Percentiles rank a stretch among this genome's conserved stretches.
phyloP scores from a whole-genome alignment of 2,113 vertebrate genomes.

The Vimba vimba region DNA sequence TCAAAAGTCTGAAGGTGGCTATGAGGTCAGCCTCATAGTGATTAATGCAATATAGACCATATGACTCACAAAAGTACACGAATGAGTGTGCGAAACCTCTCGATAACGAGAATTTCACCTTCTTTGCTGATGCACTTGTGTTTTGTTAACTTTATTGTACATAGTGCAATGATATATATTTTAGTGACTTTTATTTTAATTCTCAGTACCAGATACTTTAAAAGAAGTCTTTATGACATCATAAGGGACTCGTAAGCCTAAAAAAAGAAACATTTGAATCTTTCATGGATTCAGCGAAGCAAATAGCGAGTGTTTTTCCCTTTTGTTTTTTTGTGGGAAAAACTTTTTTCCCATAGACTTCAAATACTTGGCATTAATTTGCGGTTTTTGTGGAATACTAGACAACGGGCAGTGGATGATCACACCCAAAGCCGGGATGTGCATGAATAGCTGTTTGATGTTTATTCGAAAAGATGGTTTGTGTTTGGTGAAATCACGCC shows the following conservation, averaged over 20 bases:
- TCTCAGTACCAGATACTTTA: not conserved
- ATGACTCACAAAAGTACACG: slow-evolving; percentile 6
- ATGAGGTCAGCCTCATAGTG: not conserved
- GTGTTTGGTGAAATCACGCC: not conserved
- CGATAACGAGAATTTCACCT: not conserved
- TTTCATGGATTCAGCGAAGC: not conserved
- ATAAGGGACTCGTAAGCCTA: not conserved
- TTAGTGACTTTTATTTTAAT: slow-evolving; percentile 6
- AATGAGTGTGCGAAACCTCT: not conserved
- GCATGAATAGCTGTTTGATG: not conserved
- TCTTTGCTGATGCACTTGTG: not conserved
- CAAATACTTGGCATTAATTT: not conserved
- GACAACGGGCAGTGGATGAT: not conserved
- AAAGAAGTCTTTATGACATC: not conserved
- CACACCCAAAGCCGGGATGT: not conserved
- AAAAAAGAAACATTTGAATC: not conserved
- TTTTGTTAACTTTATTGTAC: slow-evolving; percentile 23
- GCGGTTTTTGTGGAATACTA: not conserved
- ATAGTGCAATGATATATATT: not conserved
- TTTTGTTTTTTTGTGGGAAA: not conserved
- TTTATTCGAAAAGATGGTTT: slow-evolving; percentile 2
- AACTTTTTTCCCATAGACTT: not conserved
- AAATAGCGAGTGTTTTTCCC: not conserved
- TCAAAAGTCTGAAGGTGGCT: not conserved
- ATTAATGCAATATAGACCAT: not conserved